These are phyloP conservation scores for Osmoderma eremita DNA, from an alignment of 2,888 invertebrate species.

Conservation along the genomic window DNA sequence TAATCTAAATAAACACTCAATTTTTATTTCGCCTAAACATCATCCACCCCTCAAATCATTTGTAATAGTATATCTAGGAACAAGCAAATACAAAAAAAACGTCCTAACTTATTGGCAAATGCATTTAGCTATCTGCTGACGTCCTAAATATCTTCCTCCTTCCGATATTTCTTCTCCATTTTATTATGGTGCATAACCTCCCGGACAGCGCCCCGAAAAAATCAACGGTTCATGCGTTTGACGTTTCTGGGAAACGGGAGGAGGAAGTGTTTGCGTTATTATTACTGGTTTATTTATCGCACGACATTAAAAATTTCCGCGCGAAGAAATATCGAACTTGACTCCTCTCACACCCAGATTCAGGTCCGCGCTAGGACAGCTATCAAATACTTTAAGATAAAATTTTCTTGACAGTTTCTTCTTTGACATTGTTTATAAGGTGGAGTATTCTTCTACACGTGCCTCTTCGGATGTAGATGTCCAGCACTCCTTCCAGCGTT, in stretches of 20 bases:
- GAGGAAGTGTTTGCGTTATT: not conserved
- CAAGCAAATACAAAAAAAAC: too few relatives aligned
- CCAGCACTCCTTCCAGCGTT: too few relatives aligned
- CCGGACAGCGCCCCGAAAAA: slow-evolving; percentile 5
- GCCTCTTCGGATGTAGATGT: too few relatives aligned
- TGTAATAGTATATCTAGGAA: too few relatives aligned
- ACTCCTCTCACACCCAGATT: not conserved
- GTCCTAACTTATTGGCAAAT: slow-evolving; percentile 4
- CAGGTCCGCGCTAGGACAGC: too few relatives aligned
- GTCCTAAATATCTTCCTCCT: slow-evolving; percentile 8
- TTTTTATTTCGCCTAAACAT: too few relatives aligned
- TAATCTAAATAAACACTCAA: too few relatives aligned
- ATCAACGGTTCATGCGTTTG: not conserved
- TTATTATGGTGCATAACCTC: slow-evolving; percentile 26
- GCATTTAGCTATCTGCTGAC: not conserved
- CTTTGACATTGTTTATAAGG: too few relatives aligned
- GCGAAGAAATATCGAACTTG: not conserved
- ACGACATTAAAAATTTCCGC: not conserved
- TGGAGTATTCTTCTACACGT: too few relatives aligned
- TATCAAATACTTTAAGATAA: too few relatives aligned
- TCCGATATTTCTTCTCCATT: slow-evolving; percentile 25
- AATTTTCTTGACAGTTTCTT: too few relatives aligned
- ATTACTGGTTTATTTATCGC: not conserved
- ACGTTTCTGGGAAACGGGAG: not conserved
- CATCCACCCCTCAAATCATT: too few relatives aligned